Percentiles rank a stretch among this genome's conserved stretches.
Evolutionary conservation across 2,797 vertebrate genomes (phyloP).

Genomic region (Darevskia nairensis): DNA sequence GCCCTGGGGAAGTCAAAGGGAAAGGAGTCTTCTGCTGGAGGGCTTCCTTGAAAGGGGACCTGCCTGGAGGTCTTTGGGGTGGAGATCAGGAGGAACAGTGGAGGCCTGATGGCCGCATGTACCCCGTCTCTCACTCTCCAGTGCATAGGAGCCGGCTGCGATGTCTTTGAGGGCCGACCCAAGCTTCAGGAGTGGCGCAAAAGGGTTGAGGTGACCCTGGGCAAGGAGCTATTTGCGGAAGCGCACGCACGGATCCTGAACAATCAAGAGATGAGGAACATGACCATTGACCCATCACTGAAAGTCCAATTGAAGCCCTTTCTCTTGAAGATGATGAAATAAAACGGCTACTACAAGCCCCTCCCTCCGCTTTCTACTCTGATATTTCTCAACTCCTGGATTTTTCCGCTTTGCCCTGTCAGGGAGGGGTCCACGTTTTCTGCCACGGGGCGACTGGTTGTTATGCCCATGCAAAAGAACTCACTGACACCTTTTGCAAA

Average conservation of each 20-base stretch:
- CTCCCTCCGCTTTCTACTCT: no score
- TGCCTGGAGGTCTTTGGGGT: neutral
- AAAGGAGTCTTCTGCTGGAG: neutral
- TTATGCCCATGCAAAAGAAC: neutral
- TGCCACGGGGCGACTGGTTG: no score
- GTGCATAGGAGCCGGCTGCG: slow-evolving; percentile 80
- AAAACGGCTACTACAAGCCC: neutral
- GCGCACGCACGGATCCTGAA: slow-evolving; percentile 78
- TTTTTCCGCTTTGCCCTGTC: neutral
- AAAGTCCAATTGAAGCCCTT: slow-evolving; percentile 67
- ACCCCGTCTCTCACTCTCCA: slow-evolving; percentile 55
- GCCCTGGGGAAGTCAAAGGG: slow-evolving; percentile 4
- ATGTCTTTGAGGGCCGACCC: slow-evolving; percentile 79
- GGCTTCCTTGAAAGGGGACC: neutral
- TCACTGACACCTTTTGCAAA: neutral
- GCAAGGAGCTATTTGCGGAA: slow-evolving; percentile 82
- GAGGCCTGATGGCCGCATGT: neutral
- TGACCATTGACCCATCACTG: slow-evolving; percentile 68
- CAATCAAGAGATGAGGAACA: slow-evolving; percentile 66
- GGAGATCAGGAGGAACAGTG: neutral
- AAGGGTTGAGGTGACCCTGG: slow-evolving; percentile 79
- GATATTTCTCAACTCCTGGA: neutral
- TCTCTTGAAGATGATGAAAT: slow-evolving; percentile 72
- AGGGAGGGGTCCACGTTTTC: no score
- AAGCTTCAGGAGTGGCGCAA: slow-evolving; percentile 83